Evolutionary conservation across 2,797 vertebrate species (phyloP), one percentile per base, ranked within the genome.

Genomic region (Darevskia nairensis): DNA sequence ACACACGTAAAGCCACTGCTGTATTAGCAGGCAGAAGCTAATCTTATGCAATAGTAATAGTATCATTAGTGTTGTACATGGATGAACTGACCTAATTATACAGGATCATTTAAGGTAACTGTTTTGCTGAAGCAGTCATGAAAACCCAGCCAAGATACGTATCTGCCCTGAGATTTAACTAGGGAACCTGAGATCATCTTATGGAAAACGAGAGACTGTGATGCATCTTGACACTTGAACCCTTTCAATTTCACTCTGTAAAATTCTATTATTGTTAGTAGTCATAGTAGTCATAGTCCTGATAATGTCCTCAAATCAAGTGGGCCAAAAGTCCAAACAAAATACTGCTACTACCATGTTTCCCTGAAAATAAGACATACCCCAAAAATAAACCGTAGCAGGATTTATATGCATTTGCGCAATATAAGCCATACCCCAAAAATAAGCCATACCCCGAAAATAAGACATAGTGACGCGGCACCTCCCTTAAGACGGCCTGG

Each of bases 41-140:
- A 90, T 76, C 80, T 80, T 50, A 2, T 32, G 64, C 80, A 82
- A 0, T 0, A 88, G 11, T 75, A 79, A 84, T 66, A 91, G 81
- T 0, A 41, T 8, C 19, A 0, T 27, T 0, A 25, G 0, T 0
- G 0, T 90, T 91, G 88, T 86, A 94, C 91, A 92, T 79, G 7
- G 13, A 74, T 0, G 79, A 44, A 1, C 79, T 94, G 92, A 94
- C 92, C 90, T 91, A 92, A 91, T 91, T 93, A 93, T 80, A 86
- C 83, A 89, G 85, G 90, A 92, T 91, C 91, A 94, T 21, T 88
- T 91, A 89, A 94, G 88, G 90, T 86, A 85, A 93, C 6, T 0
- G 76, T 2, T 89, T 69, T 88, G 29, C 88, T 39, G 78, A 68
- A 90, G 91, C 76, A 92, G n/a, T 64, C 81, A 59, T 82, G 50